Percentiles rank a stretch among this genome's conserved stretches.
Evolutionary conservation across 2,888 invertebrate species (phyloP).

Genomic region (Nowickia ferox): DNA sequence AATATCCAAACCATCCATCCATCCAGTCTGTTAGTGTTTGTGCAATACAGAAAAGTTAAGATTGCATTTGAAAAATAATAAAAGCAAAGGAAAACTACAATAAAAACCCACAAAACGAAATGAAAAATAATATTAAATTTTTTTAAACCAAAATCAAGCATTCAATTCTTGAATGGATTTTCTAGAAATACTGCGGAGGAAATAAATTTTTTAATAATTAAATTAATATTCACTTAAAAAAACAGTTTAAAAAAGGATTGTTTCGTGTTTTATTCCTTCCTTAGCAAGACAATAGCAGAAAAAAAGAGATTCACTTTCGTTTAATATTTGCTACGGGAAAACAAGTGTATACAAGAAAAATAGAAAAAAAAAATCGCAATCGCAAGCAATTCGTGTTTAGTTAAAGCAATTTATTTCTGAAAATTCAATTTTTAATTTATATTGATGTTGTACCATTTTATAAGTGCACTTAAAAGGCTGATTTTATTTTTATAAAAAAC

Average conservation of each 20-base stretch:
- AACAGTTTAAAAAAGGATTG: conserved; percentile 3
- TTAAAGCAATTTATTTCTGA: conserved; percentile 69
- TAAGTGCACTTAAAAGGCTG: conserved; percentile 83
- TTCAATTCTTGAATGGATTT: neutral
- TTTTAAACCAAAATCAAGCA: neutral
- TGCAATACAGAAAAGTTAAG: conserved; percentile 74
- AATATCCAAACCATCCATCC: conserved; percentile 66
- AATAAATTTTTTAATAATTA: conserved; percentile 10
- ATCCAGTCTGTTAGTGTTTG: conserved; percentile 70
- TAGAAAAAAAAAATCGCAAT: conserved; percentile 36
- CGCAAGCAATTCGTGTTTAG: conserved; percentile 77
- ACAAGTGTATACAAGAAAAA: conserved; percentile 15
- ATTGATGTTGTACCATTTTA: conserved; percentile 73
- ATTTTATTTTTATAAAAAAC: conserved; percentile 78
- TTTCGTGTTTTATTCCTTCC: conserved; percentile 36
- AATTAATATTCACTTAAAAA: neutral
- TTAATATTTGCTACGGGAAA: conserved; percentile 47
- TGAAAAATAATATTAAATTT: conserved; percentile 34
- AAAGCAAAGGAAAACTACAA: conserved; percentile 35
- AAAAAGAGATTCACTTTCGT: conserved; percentile 66
- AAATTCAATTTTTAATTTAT: conserved; percentile 46
- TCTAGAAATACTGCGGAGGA: neutral
- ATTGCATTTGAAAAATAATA: conserved; percentile 69
- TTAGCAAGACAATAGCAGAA: conserved; percentile 26
- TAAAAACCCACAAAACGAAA: conserved; percentile 68